Evolutionary conservation across 2,797 vertebrate genomes (phyloP), one percentile per base, ranked within the genome.

Genomic region (Alca torda): DNA sequence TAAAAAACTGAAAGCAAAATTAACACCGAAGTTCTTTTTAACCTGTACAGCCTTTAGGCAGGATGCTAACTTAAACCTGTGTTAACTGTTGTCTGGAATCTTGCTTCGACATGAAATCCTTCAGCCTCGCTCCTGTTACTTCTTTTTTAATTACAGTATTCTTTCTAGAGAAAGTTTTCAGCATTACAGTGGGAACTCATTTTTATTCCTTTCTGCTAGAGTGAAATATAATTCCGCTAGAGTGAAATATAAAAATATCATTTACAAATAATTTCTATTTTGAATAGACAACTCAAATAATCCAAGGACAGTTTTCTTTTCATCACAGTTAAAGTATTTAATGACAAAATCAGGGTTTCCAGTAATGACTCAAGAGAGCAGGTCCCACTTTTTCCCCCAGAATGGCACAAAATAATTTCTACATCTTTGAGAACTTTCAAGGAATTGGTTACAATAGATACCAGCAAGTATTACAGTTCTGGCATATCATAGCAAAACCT

Each of bases 311-410:
- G 59, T 63, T 76, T 95, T 96, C 77, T 83, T 84, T 94, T 70
- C 64, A 93, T 95, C 97, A 98, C 97, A 98, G 84, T 97, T 97
- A 70, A 96, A 98, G 95, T 96, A 89, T 98, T 98, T 98, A 98
- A 98, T 98, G 97, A 98, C 85, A 96, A 98, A 97, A 95, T 81
- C 61, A 73, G 80, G 59, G 33, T 93, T 97, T 97, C 95, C 92
- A 96, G 93, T 93, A 96, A 92, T 81, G 79, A 97, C 92, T 84
- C 87, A 91, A 95, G 43, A 97, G 72, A 97, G 90, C 67, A 96
- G 82, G 79, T 96, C 91, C 82, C 79, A 86, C 87, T 92, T 84
- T 64, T 85, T 88, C 89, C 43, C 59, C 43, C 68, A 74, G 81
- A 96, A 96, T 92, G 84, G 96, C 97, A 98, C 83, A 97, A 96